These are phyloP conservation scores for Chamaea fasciata DNA, from an alignment of 2,113 vertebrate species.

Conservation along the genomic window DNA sequence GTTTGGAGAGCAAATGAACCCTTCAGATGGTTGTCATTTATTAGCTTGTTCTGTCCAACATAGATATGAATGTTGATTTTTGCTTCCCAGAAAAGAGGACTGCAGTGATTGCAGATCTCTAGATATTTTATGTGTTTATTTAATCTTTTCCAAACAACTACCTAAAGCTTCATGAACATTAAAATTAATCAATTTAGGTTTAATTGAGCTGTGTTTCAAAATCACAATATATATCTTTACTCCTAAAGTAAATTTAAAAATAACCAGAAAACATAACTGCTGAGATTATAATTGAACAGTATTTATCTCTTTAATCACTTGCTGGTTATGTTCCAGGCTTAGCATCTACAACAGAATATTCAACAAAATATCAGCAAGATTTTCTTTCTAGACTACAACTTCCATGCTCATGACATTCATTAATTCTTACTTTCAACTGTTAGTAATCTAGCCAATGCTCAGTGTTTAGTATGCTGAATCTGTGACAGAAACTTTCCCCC, in stretches of 20 bases:
- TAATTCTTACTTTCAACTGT: constrained; percentile 6
- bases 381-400: not conserved
- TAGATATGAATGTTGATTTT: not conserved
- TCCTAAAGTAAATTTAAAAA: not conserved
- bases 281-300: not conserved
- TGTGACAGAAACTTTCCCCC: not conserved
- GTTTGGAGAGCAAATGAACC: not conserved
- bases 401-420: not conserved
- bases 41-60: not conserved
- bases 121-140: not conserved
- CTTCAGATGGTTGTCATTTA: not conserved
- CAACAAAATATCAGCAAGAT: not conserved
- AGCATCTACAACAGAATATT: not conserved
- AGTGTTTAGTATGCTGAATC: not conserved
- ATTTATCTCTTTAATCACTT: not conserved
- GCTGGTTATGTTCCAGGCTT: not conserved
- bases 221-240: not conserved
- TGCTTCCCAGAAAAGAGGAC: not conserved
- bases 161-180: not conserved
- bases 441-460: not conserved
- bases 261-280: not conserved
- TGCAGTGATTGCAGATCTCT: not conserved
- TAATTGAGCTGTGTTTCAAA: not conserved
- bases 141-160: not conserved
- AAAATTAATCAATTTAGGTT: constrained; percentile 12